Conservation (phyloP, 2,113 vertebrate species). For the Trichomycterus rosablanca region DNA sequence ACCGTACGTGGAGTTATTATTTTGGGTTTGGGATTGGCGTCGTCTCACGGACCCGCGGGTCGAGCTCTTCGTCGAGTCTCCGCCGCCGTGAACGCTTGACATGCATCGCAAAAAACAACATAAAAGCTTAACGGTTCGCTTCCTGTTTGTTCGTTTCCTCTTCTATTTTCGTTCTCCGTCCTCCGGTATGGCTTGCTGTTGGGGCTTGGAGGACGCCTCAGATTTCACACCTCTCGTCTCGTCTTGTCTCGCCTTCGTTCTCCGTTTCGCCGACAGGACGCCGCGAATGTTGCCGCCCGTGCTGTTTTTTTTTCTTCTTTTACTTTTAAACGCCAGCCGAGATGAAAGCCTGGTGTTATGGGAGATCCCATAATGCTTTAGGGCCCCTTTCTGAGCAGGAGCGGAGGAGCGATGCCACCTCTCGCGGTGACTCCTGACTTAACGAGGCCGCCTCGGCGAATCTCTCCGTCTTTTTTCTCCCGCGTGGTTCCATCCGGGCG, state of each 20-base stretch:
- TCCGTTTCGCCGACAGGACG: not conserved
- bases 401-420: no score
- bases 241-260: conserved; percentile 24
- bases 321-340: conserved; percentile 11
- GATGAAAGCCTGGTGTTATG: conserved; percentile 14
- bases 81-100: conserved; percentile 66
- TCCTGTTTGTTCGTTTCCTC: not conserved
- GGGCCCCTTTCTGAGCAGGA: not conserved
- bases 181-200: conserved; percentile 69
- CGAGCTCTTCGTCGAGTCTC: conserved; percentile 57
- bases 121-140: conserved; percentile 63
- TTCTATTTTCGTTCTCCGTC: conserved; percentile 49
- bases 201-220: conserved; percentile 22
- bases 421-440: no score
- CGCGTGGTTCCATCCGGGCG: conserved; percentile 1
- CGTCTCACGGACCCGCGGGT: conserved; percentile 58
- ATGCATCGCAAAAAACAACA: conserved; percentile 77
- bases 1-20: conserved; percentile 64
- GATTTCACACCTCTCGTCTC: conserved; percentile 42
- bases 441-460: no score
- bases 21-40: conserved; percentile 56
- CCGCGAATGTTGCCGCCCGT: no score
- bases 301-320: conserved; percentile 11
- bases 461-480: not conserved
- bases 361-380: conserved; percentile 13